Evolutionary conservation across 2,888 invertebrate genomes (phyloP).

Genomic region (Caenorhabditis imperialis): DNA sequence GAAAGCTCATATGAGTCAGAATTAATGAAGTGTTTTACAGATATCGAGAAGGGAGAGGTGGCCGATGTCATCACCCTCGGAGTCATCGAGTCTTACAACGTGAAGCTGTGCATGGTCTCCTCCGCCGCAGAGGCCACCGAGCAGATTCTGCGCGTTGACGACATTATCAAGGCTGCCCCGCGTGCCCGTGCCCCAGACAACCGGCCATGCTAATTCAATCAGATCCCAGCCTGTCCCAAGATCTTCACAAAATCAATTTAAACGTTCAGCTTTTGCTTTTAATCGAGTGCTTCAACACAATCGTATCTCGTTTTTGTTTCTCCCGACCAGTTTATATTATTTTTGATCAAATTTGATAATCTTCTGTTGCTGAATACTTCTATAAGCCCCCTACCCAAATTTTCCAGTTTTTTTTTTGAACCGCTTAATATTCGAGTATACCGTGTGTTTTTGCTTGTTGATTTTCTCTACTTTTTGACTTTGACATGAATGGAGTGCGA

Average conservation of each 20-base stretch:
- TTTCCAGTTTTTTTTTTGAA: not conserved
- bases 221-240: conserved; percentile 17
- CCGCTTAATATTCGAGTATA: conserved; percentile 35
- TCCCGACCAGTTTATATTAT: not conserved
- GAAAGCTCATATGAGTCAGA: not conserved
- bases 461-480: conserved; percentile 4
- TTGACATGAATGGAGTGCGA: conserved; percentile 51
- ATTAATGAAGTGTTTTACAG: conserved; percentile 79
- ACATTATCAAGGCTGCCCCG: conserved; percentile 86
- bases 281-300: conserved; percentile 50
- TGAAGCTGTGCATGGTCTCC: conserved; percentile 93
- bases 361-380: conserved; percentile 11
- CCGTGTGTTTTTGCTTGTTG: conserved; percentile 49
- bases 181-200: conserved; percentile 72
- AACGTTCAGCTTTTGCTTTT: conserved; percentile 40
- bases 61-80: conserved; percentile 93
- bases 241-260: conserved; percentile 30
- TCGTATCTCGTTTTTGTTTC: conserved; percentile 42
- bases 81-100: conserved; percentile 95
- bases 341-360: conserved; percentile 32
- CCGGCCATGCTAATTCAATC: conserved; percentile 71
- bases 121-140: conserved; percentile 84
- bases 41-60: conserved; percentile 90
- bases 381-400: conserved; percentile 38
- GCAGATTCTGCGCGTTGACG: conserved; percentile 97